Evolutionary conservation across 2,888 invertebrate species (phyloP), one percentile per base, ranked within the genome.

Genomic region (Cecidostiba fungosa): DNA sequence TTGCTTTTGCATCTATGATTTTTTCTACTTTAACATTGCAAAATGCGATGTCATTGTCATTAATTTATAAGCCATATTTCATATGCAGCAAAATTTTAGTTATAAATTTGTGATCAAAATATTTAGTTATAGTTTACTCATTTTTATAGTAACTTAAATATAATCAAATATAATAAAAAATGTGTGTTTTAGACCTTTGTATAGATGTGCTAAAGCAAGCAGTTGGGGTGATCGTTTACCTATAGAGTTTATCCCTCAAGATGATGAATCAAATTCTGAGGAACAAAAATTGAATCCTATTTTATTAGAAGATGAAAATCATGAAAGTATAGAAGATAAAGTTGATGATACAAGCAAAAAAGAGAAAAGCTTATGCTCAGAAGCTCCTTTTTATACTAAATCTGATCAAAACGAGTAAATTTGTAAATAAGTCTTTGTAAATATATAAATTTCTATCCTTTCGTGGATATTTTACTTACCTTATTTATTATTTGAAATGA

Each of bases 141-240:
- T 10, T 36, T 36, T 3, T 23, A n/a, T 23, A 43, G 6, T 70
- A 79, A 54, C 14, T 43, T 29, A 3, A 80, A 36, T 54, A 80
- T 32, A 79, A 43, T 82, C 62, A 47, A 54, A 81, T 47, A 29
- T 70, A 77, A 77, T 85, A 43, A 84, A 86, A 85, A 86, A 87
- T 87, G 87, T 87, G 54, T 87, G 89, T 91, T 94, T 84, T 91
- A 97, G 96, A 89, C 89, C 94, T 19, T 94, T 96, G 0, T 97
- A 97, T 90, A 94, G 95, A 89, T 97, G 97, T 94, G 97, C 97
- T 0, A 95, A 96, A 90, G 94, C 95, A 1, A 95, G 96, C 88
- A 94, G 95, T 88, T 98, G 97, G 97, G 98, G 98, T 5, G 98
- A 98, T 93, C 93, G 96, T 66, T 93, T 98, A 87, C 98, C 98